Base-by-base conservation (phyloP, 2,797 vertebrate genomes). In the Anableps anableps region DNA sequence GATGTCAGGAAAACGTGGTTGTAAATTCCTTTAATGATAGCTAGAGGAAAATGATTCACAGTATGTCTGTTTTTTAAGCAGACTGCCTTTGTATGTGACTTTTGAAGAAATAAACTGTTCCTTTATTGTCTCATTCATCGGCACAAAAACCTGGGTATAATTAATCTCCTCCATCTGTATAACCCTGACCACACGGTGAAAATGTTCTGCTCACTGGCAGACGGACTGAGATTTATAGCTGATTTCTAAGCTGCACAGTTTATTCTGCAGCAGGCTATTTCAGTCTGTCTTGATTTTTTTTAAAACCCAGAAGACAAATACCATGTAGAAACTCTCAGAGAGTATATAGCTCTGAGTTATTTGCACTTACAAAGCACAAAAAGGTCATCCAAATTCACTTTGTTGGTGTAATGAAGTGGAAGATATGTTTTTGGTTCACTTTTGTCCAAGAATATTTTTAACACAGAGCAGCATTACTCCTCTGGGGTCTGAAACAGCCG, bases 131-230 rank as follows among this genome's bases (percentile, higher is more conserved):
- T 76, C 19, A 60, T 82, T 77, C 23, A 68, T 82, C 72, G 70
- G 47, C 36, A 70, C 43, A 34, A 21, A 38, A 64, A 53, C 50
- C 41, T 51, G n/a, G 36, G 31, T 17, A 13, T n/a, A 62, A 88
- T 23, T 47, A 60, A 88, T 87, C 86, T 81, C 60, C 53, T 77
- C 77, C 41, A 66, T 55, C 23, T 53, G 41, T 47, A 36, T 34
- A 34, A 19, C 10, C 43, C 5, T 11, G 66, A 48, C 76, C 68
- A 45, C 6, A 5, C 45, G 50, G 47, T 47, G 75, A 55, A 82
- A 68, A 76, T 58, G 31, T 76, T 53, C 75, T 45, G 23, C 72
- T 66, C 36, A 9, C 36, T 36, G 21, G 72, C 72, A 53, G 72
- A 51, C 3, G 48, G 29, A 3, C 47, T 34, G 72, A 45, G 68